phyloP scores from a whole-genome alignment of 2,113 vertebrate species.

The Nothobranchius kuhntae region DNA sequence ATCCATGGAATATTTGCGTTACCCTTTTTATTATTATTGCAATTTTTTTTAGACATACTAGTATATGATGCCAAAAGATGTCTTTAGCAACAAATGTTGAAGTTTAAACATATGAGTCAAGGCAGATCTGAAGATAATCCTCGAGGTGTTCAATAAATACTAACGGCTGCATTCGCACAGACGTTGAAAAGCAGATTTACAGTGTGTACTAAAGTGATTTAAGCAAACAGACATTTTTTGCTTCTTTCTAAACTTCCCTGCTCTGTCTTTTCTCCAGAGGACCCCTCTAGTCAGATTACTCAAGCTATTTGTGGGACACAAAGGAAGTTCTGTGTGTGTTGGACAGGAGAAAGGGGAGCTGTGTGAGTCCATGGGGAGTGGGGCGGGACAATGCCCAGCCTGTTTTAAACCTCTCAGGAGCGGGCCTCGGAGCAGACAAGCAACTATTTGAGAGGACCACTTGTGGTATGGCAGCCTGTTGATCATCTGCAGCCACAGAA shows the following conservation, averaged over 20 bases:
- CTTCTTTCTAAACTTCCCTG: slow-evolving; percentile 22
- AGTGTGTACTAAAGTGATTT: no score
- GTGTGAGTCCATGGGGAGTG: slow-evolving; percentile 57
- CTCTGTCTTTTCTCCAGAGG: slow-evolving; percentile 23
- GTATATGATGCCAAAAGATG: no score
- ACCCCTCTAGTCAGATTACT: slow-evolving; percentile 57
- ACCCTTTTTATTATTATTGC: no score
- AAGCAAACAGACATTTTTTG: slow-evolving; percentile 9
- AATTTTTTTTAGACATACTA: no score
- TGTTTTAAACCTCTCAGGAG: slow-evolving; percentile 66
- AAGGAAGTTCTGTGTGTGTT: slow-evolving; percentile 61
- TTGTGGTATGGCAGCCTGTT: slow-evolving; percentile 60
- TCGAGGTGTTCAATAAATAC: no score
- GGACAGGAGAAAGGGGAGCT: slow-evolving; percentile 41
- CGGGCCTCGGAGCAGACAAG: slow-evolving; percentile 33
- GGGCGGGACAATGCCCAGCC: slow-evolving; percentile 72
- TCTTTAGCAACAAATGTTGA: no score
- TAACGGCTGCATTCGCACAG: no score
- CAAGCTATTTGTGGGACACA: slow-evolving; percentile 62
- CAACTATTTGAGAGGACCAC: slow-evolving; percentile 46
- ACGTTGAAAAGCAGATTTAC: no score
- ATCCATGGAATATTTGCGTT: no score
- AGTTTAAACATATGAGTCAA: no score
- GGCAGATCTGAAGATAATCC: no score
- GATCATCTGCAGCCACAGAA: slow-evolving; percentile 64